Conservation (phyloP, 2,797 vertebrate genomes). For the Todus mexicanus region DNA sequence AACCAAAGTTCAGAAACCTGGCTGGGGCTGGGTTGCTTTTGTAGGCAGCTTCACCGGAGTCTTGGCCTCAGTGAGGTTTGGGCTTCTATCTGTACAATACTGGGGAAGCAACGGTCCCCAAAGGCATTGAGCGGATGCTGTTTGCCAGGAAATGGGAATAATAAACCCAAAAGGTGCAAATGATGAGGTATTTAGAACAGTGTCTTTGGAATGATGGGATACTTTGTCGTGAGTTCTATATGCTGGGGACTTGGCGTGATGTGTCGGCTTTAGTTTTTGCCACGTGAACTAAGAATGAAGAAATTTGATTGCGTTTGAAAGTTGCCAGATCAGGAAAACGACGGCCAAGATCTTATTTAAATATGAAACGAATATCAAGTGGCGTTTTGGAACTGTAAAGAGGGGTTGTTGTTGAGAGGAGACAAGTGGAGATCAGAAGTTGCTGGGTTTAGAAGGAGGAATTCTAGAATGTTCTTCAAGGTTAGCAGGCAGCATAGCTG, state of each 20-base stretch:
- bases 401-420: not conserved
- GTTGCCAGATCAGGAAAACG: slow-evolving; percentile 13
- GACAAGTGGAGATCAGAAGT: slow-evolving; percentile 15
- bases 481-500: slow-evolving; percentile 47
- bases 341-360: slow-evolving; percentile 23
- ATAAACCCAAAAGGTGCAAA: not conserved
- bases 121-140: not conserved
- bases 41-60: not conserved
- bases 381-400: not conserved
- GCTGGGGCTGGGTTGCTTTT: not conserved
- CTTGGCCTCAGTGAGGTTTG: not conserved
- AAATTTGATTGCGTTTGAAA: not conserved
- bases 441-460: slow-evolving; percentile 2
- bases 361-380: slow-evolving; percentile 13
- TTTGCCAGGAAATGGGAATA: not conserved
- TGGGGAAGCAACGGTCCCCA: not conserved
- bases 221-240: not conserved
- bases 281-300: not conserved
- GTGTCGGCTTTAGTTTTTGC: not conserved
- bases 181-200: not conserved
- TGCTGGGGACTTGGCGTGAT: not conserved
- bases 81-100: not conserved
- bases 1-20: not conserved
- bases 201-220: not conserved
- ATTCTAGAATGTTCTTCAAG: slow-evolving; percentile 44